A percentile compares a stretch with the other conserved stretches of the same genome.
Evolutionary conservation across 92 coral and sea anemone species (phyloP).

Genomic region (Heliopora coerulea): DNA sequence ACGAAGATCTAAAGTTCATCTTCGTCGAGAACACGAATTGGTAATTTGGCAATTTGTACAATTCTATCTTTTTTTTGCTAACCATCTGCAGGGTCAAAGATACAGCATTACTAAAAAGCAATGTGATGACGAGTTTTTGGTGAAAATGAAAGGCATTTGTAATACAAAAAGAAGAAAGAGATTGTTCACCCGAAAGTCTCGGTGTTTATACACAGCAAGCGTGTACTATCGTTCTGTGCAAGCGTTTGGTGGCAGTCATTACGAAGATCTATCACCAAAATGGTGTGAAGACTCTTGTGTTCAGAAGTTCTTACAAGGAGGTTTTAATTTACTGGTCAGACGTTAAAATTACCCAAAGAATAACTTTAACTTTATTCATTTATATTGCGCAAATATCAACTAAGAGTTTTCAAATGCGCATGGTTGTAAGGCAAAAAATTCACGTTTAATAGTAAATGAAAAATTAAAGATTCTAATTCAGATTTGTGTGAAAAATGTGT

Average conservation of each 20-base stretch:
- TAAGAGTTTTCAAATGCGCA: too few relatives aligned
- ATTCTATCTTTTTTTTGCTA: not conserved
- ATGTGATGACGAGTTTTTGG: conserved; percentile 5
- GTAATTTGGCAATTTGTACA: too few relatives aligned
- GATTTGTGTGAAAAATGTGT: too few relatives aligned
- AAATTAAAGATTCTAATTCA: too few relatives aligned
- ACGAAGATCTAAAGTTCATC: too few relatives aligned
- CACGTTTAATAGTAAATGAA: too few relatives aligned
- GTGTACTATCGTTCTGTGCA: conserved; percentile 64
- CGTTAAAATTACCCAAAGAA: too few relatives aligned
- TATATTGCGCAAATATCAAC: too few relatives aligned
- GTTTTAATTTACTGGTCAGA: not conserved
- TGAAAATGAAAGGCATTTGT: conserved; percentile 11
- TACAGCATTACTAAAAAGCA: not conserved
- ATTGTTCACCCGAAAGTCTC: conserved; percentile 17
- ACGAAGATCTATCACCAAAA: conserved; percentile 52
- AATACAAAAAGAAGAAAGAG: conserved; percentile 4
- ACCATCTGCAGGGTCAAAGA: conserved; percentile 2
- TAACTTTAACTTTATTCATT: too few relatives aligned
- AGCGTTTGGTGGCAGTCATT: conserved; percentile 50
- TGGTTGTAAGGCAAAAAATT: too few relatives aligned
- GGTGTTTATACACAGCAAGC: conserved; percentile 56
- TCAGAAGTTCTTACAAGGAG: not conserved
- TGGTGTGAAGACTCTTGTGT: conserved; percentile 73
- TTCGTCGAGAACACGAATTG: too few relatives aligned